Conservation (phyloP, 2,888 invertebrate genomes). For the Drosophila emarginata region DNA sequence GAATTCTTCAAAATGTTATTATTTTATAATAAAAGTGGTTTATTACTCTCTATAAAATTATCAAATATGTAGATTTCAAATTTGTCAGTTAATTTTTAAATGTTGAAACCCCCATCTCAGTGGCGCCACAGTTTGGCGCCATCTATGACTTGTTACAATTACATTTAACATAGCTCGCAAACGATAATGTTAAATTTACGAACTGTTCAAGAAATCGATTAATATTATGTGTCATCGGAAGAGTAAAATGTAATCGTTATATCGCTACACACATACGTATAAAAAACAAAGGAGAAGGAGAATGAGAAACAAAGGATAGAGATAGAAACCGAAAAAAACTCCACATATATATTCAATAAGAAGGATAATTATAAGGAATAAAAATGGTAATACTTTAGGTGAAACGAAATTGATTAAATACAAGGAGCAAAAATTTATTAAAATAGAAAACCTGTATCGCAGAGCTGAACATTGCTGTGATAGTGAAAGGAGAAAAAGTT, state of each 20-base stretch:
- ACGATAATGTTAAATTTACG: neutral
- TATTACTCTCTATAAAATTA: too few relatives aligned
- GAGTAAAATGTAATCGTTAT: constrained; percentile 31
- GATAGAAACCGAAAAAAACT: constrained; percentile 74
- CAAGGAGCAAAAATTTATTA: neutral
- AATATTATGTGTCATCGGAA: constrained; percentile 55
- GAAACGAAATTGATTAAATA: constrained; percentile 20
- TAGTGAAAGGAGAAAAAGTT: constrained; percentile 34
- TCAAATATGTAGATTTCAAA: too few relatives aligned
- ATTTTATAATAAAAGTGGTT: too few relatives aligned
- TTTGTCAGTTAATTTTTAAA: too few relatives aligned
- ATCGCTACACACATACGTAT: constrained; percentile 66
- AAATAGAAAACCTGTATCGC: constrained; percentile 15
- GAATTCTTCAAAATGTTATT: too few relatives aligned
- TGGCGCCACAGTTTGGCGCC: neutral
- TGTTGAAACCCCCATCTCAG: neutral
- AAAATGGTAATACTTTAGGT: constrained; percentile 43
- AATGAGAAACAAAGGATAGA: constrained; percentile 78
- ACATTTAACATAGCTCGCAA: neutral
- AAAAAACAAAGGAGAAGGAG: constrained; percentile 76
- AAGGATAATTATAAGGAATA: constrained; percentile 50
- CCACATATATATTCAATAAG: constrained; percentile 66
- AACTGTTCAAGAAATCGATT: too few relatives aligned
- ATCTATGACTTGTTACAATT: neutral
- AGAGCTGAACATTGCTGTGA: constrained; percentile 15